Evolutionary conservation across 2,888 invertebrate species (phyloP), one percentile per base, ranked within the genome.

Genomic region (Xestoiulus laeticollis): DNA sequence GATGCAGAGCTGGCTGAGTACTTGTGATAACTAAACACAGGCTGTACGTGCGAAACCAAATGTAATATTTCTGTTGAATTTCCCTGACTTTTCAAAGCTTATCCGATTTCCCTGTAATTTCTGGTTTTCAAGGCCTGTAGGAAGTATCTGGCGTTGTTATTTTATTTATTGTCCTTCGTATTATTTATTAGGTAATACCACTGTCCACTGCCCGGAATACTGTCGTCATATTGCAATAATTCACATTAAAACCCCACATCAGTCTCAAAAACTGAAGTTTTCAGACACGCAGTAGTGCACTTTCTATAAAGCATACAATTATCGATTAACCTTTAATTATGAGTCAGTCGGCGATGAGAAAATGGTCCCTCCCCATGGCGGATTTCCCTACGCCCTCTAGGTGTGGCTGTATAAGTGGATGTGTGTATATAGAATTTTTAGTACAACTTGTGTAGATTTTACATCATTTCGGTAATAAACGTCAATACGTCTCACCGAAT

Each of bases 301-400:
- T 68, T 68, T 68, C 68, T 68, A 68, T 8, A 68, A 68, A 68
- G 68, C 68, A 10, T 68, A 68, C 22, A 68, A 68, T 68, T 22
- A 26, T 8, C 68, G 68, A 68, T 26, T 68, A 26, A 26, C 26
- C 59, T 22, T 22, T 68, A 26, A 26, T 68, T 68, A 68, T n/a
- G 22, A 68, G 3, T 68, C 68, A 10, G 68, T 6, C 48, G 68
- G 68, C 68, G 68, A 22, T 68, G 22, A 68, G 22, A 59, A 26
- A 68, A 68, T 68, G 68, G 85, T 85, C 38, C 43, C 85, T 85
- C 85, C 85, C 85, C 84, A 26, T 26, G 6, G n/a, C 19, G 30
- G 59, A 48, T 16, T 48, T 12, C 48, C 48, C 48, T 48, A 48
- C 48, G 59, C n/a, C 59, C n/a, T n/a, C 59, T 59, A 59, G 19